phyloP scores from a whole-genome alignment of 2,888 invertebrate genomes.

The Agriopis leucophaearia region DNA sequence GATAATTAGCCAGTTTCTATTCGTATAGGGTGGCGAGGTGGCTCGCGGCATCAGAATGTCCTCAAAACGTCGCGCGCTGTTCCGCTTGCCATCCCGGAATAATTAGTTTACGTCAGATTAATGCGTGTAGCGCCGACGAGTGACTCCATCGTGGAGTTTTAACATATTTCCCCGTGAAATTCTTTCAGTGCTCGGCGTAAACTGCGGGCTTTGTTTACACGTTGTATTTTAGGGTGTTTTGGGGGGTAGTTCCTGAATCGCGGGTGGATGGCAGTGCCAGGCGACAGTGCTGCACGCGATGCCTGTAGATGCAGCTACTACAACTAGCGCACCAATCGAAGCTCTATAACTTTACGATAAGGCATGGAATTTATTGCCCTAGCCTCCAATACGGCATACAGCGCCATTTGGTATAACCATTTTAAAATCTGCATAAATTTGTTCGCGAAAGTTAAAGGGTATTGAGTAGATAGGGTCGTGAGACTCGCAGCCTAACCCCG shows the following conservation, averaged over 20 bases:
- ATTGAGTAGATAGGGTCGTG: constrained; percentile 23
- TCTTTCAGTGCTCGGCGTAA: constrained; percentile 51
- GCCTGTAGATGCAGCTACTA: constrained; percentile 67
- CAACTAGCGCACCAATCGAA: constrained; percentile 61
- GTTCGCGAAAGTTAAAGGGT: constrained; percentile 35
- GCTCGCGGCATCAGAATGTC: constrained; percentile 67
- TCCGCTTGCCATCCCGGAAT: constrained; percentile 45
- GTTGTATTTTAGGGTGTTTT: constrained; percentile 62
- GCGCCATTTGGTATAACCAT: constrained; percentile 58
- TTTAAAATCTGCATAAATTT: constrained; percentile 56
- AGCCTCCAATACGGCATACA: constrained; percentile 49
- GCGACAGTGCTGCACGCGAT: constrained; percentile 81
- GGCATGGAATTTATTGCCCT: constrained; percentile 61
- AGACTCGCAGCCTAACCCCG: constrained; percentile 20
- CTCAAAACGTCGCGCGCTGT: constrained; percentile 66
- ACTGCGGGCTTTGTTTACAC: constrained; percentile 73
- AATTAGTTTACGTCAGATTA: constrained; percentile 61
- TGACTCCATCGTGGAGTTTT: constrained; percentile 56
- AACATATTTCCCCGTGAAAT: constrained; percentile 54
- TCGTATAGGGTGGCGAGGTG: constrained; percentile 66
- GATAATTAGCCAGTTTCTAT: constrained; percentile 86
- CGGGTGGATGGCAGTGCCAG: constrained; percentile 84
- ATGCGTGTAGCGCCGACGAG: constrained; percentile 56
- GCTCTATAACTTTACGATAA: constrained; percentile 61
- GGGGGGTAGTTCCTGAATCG: constrained; percentile 74